phyloP scores from a whole-genome alignment of 1,140 invertebrate genomes.

The Oryzaephilus surinamensis region DNA sequence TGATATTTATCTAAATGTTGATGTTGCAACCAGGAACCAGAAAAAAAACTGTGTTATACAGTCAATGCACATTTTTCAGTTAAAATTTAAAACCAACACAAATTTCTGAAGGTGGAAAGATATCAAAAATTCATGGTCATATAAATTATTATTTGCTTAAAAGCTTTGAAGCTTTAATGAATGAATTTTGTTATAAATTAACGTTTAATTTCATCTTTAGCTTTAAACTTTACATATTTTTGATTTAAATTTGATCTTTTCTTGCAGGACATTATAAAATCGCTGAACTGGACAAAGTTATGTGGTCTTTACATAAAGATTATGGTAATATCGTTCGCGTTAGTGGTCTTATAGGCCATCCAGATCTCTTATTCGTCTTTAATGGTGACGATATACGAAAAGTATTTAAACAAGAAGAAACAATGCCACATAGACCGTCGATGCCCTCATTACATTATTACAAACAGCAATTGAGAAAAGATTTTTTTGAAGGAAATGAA shows the following conservation, averaged over 20 bases:
- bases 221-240: neutral
- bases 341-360: constrained; percentile 60
- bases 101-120: too few relatives aligned
- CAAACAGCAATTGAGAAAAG: constrained; percentile 59
- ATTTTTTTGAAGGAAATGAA: constrained; percentile 60
- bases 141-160: too few relatives aligned
- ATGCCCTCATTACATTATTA: constrained; percentile 71
- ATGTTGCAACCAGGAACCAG: too few relatives aligned
- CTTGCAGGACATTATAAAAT: constrained; percentile 65
- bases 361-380: constrained; percentile 69
- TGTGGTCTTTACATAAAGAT: constrained; percentile 48
- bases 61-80: too few relatives aligned
- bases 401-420: constrained; percentile 63
- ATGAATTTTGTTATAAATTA: too few relatives aligned
- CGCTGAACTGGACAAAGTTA: constrained; percentile 62
- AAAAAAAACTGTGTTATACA: too few relatives aligned
- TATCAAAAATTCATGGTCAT: too few relatives aligned
- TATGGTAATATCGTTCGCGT: constrained; percentile 66
- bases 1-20: too few relatives aligned
- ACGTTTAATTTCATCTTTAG: too few relatives aligned
- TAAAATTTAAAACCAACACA: too few relatives aligned
- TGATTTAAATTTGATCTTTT: neutral
- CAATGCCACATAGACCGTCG: constrained; percentile 63
- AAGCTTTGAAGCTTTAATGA: too few relatives aligned
- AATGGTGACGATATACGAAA: constrained; percentile 64